Conservation (phyloP, 2,888 invertebrate genomes). For the Acanthopleura granulata region DNA sequence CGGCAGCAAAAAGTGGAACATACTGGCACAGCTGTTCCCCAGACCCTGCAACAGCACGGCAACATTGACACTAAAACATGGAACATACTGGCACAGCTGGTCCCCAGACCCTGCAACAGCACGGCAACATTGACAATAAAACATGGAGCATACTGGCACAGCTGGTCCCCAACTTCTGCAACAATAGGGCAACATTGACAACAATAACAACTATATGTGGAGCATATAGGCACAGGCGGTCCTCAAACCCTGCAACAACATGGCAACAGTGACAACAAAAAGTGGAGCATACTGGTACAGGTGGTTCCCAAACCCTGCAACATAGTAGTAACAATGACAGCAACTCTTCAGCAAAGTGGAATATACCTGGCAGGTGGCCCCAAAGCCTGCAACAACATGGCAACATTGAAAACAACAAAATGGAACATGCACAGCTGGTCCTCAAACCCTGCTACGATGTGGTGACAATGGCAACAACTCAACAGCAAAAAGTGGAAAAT, state of each 20-base stretch:
- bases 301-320: slow-evolving; percentile 62
- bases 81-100: slow-evolving; percentile 64
- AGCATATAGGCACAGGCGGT: slow-evolving; percentile 63
- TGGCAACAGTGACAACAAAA: slow-evolving; percentile 64
- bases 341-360: no score
- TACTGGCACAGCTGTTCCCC: slow-evolving; percentile 53
- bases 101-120: slow-evolving; percentile 59
- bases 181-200: not conserved
- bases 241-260: slow-evolving; percentile 59
- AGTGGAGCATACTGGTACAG: slow-evolving; percentile 69
- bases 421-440: no score
- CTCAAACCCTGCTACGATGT: no score
- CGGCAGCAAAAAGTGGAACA: slow-evolving; percentile 74
- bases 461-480: no score
- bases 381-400: no score
- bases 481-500: no score
- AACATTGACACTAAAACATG: slow-evolving; percentile 42
- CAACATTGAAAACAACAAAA: no score
- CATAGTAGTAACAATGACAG: no score
- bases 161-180: slow-evolving; percentile 61
- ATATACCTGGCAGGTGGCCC: no score
- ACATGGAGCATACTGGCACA: slow-evolving; percentile 67
- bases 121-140: not conserved
- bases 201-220: slow-evolving; percentile 72
- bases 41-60: slow-evolving; percentile 53